Evolutionary conservation across 2,888 invertebrate genomes (phyloP).

Genomic region (Holacanthella duospinosa): DNA sequence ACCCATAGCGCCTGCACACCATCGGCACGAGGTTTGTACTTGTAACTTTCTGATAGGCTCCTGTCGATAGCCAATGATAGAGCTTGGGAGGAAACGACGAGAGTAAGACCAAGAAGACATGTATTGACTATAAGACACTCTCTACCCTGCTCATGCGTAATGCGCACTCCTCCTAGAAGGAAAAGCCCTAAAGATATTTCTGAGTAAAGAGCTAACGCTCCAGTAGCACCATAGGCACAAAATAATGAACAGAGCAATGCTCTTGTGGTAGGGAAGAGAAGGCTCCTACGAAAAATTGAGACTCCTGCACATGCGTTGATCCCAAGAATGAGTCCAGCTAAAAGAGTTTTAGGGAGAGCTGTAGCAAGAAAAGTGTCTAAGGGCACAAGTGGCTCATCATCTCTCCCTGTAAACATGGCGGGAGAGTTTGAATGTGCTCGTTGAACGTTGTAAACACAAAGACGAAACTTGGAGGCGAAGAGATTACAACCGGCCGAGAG

Average conservation of each 20-base stretch:
- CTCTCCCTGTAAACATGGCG: conserved; percentile 34
- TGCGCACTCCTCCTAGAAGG: conserved; percentile 30
- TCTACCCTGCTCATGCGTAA: conserved; percentile 32
- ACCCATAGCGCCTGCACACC: conserved; percentile 35
- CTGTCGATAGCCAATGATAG: conserved; percentile 33
- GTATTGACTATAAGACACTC: conserved; percentile 33
- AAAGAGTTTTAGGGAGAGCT: conserved; percentile 33
- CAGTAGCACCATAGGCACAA: conserved; percentile 27
- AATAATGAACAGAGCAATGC: conserved; percentile 33
- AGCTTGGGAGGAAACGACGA: conserved; percentile 30
- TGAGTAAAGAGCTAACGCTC: conserved; percentile 33
- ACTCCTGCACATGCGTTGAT: too few relatives aligned
- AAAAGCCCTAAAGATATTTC: conserved; percentile 31
- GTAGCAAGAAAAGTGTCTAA: conserved; percentile 32
- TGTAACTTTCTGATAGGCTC: conserved; percentile 23
- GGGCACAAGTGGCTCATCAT: conserved; percentile 29
- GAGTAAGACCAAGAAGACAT: conserved; percentile 25
- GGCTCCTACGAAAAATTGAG: too few relatives aligned
- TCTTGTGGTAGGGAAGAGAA: conserved; percentile 22
- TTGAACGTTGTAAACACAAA: conserved; percentile 35
- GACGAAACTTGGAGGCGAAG: conserved; percentile 32
- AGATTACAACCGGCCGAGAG: conserved; percentile 34
- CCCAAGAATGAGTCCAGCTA: conserved; percentile 30
- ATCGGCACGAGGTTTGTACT: conserved; percentile 27
- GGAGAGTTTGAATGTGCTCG: conserved; percentile 17